Evolutionary conservation across 2,113 vertebrate genomes (phyloP), one percentile per base, ranked within the genome.

Genomic region (Pluvialis apricaria): DNA sequence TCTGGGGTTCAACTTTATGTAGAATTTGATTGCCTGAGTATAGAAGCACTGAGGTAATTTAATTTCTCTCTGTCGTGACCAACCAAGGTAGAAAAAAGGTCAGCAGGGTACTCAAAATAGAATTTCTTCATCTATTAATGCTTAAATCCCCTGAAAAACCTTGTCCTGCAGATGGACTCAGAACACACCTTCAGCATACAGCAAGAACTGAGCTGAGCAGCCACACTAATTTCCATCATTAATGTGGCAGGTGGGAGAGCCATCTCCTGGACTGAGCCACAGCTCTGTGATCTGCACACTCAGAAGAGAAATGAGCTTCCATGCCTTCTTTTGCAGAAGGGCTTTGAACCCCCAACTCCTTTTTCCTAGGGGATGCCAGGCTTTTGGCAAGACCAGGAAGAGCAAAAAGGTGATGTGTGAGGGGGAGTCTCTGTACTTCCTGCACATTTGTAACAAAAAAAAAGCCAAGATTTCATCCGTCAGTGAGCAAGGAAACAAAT

Each of bases 321-420:
- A 15, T 15, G 18, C 3, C 1, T 19, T 44, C 22, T 52, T 52
- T 26, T 54, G 8, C 47, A 24, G 15, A 61, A 86, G 11, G 3
- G 4, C 17, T 78, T 28, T 0, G 6, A 65, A 25, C 4, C 5
- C 9, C 1, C 0, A 58, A 13, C 1, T 84, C 4, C 9, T 52
- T 11, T n/a, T 40, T 52, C 26, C 8, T 58, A 34, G 19, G 4
- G 10, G 38, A 49, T 12, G 5, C 5, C 32, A 44, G 29, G 18
- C 15, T 45, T 92, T 61, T 52, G 31, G 6, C 10, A 88, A 87
- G 17, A 15, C 6, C 6, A 55, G 13, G 6, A 75, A 68, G 4
- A 65, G 21, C 25, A 73, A 52, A 57, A 65, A 22, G 5, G 6
- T 13, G 7, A 25, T 8, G 9, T 16, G 16, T 11, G 4, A 6